Evolutionary conservation across 2,888 invertebrate species (phyloP).

Genomic region (Stenchaetothrips biformis): DNA sequence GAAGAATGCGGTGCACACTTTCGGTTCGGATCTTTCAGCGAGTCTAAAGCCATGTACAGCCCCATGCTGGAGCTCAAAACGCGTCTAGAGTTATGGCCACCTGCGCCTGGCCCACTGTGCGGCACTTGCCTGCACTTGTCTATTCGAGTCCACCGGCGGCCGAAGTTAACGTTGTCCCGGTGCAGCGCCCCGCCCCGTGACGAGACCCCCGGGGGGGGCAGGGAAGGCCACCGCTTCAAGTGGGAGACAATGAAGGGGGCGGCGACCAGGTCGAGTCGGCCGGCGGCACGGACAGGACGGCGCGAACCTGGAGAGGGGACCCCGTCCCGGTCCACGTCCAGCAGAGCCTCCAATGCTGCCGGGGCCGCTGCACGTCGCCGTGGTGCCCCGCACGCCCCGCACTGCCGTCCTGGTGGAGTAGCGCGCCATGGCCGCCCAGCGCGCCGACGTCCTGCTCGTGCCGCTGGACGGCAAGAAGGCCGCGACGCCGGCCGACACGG

Average conservation of each 20-base stretch:
- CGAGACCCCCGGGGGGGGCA: background rate
- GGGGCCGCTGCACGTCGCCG: background rate
- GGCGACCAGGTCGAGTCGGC: background rate
- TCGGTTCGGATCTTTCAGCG: too few species aligned
- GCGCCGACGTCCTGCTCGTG: background rate
- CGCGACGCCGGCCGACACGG: background rate
- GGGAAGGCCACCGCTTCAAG: background rate
- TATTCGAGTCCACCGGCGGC: background rate
- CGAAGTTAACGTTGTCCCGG: background rate
- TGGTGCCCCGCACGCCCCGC: background rate
- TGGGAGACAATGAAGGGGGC: constrained; percentile 7
- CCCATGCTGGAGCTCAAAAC: too few species aligned
- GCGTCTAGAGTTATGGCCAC: too few species aligned
- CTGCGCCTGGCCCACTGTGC: too few species aligned
- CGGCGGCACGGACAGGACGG: too few species aligned
- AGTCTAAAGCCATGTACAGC: too few species aligned
- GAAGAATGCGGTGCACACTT: too few species aligned
- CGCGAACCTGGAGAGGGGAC: too few species aligned
- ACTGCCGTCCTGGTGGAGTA: too few species aligned
- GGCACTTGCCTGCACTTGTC: too few species aligned
- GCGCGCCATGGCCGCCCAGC: background rate
- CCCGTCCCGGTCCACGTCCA: background rate
- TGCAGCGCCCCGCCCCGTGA: background rate
- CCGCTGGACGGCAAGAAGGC: background rate
- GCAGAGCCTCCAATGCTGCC: background rate